Base-by-base conservation (phyloP, 2,113 vertebrate genomes). In the Dendrocopos noguchii region DNA sequence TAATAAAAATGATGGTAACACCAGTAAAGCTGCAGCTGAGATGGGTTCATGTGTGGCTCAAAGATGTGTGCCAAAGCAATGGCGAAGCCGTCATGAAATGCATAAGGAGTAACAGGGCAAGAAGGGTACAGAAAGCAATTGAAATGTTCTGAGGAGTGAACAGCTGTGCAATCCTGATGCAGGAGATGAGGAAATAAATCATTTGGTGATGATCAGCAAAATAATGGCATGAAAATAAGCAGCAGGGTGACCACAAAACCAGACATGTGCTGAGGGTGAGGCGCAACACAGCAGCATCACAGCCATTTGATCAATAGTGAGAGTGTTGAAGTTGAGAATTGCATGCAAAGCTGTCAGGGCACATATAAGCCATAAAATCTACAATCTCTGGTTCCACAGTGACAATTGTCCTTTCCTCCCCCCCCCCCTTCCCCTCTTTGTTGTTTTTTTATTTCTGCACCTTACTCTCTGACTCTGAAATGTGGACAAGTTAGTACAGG, bases 401-500 rank as follows among this genome's bases (percentile, higher is more conserved):
- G 92, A 95, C 93, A 94, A 86, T 57, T 88, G 68, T 44, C 42
- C 14, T 44, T 44, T 15, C 42, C 42, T 15, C 42, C 14, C 42
- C 42, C 15, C 42, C 42, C 36, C 36, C 36, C 42, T 44, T 15
- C 42, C 42, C 42, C 14, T 5, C 42, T 15, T 15, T 15, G 42
- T 52, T 22, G 53, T 14, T 36, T 22, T 46, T 22, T 15, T 53
- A 66, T 56, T 79, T 82, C 90, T 85, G 3, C 36, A 74, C 76
- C 82, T 91, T 84, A 92, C 31, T 83, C 44, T 79, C 71, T 78
- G 80, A 44, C 86, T 96, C 50, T 12, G 1, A 94, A 94, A 93
- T 79, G 86, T 84, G 27, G 55, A 79, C 96, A 94, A 88, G 96
- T 96, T 79, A 50, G 29, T 79, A 94, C 95, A 96, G 86, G 94